Percentiles rank a stretch among this genome's conserved stretches.
Evolutionary conservation across 2,888 invertebrate genomes (phyloP).

Genomic region (Heliconius aoede): DNA sequence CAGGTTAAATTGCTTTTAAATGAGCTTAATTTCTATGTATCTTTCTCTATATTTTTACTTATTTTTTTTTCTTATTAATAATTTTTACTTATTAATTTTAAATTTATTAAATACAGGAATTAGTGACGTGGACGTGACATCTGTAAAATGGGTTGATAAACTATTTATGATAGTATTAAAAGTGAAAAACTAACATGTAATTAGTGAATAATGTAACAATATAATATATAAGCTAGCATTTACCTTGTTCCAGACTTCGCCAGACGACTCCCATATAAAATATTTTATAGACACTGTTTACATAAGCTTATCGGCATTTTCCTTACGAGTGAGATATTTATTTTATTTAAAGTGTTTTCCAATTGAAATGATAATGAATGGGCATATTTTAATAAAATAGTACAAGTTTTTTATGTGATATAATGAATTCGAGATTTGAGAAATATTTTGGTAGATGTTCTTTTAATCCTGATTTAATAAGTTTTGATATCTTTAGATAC

Average conservation of each 20-base stretch:
- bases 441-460: slow-evolving; percentile 46
- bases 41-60: no score
- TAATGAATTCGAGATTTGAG: slow-evolving; percentile 38
- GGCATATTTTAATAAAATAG: slow-evolving; percentile 64
- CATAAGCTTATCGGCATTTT: slow-evolving; percentile 55
- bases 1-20: neutral
- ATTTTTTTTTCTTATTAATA: no score
- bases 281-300: slow-evolving; percentile 50
- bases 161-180: slow-evolving; percentile 8
- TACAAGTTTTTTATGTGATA: slow-evolving; percentile 59
- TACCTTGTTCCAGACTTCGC: slow-evolving; percentile 31
- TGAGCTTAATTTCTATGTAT: neutral
- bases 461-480: neutral
- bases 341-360: slow-evolving; percentile 60
- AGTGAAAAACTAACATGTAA: neutral
- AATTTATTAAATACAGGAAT: neutral
- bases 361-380: slow-evolving; percentile 47
- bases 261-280: slow-evolving; percentile 50
- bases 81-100: neutral
- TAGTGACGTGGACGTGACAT: neutral
- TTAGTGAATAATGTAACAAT: slow-evolving; percentile 9
- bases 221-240: slow-evolving; percentile 17
- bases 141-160: slow-evolving; percentile 3
- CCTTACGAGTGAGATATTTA: slow-evolving; percentile 69
- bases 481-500: neutral